Base-by-base conservation (phyloP, 37 sponge, comb jelly and placozoan genomes). In the Geodia barretti region DNA sequence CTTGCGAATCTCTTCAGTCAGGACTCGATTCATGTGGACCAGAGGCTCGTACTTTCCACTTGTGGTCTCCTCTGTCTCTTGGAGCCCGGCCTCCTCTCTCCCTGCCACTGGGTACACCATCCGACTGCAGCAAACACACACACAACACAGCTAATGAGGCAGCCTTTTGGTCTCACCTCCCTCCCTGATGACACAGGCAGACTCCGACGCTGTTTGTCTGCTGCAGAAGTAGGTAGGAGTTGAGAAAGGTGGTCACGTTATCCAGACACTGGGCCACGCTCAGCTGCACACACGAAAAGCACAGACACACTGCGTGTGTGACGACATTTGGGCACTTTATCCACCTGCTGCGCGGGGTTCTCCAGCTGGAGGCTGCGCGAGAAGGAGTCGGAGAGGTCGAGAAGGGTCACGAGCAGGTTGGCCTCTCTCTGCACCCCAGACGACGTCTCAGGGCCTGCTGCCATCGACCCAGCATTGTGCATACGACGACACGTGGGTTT, bases 11-110 rank as follows among this genome's bases (percentile, higher is more conserved):
- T 76, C 68, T 29, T 80, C 78, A 20, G 26, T 43, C 17, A 92
- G 70, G 17, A 82, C 34, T 0, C 33, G 38, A 74, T 88, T 92
- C 82, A 92, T 85, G 39, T 58, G 61, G 3, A 76, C 92, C 4
- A 91, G 67, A 32, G 83, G 78, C 39, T 91, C 92, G 4, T 86
- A 77, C 35, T 91, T 91, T 5, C 87, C 92, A 62, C 74, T 72
- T 21, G 21, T 24, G 0, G 67, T 41, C 60, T 67, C 34, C 30
- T 30, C 34, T 2, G 21, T 25, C 21, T 69, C 70, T 41, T 70
- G 70, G 14, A 79, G 68, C 26, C 47, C 43, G 23, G 73, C 64
- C 64, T 82, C 77, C 24, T 35, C 19, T n/a, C 32, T 38, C 2
- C 19, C 35, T 0, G 79, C 32, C 24, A 63, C 62, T 34, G 84